Conservation (phyloP, 2,888 invertebrate species). For the Pyrgus malvae region DNA sequence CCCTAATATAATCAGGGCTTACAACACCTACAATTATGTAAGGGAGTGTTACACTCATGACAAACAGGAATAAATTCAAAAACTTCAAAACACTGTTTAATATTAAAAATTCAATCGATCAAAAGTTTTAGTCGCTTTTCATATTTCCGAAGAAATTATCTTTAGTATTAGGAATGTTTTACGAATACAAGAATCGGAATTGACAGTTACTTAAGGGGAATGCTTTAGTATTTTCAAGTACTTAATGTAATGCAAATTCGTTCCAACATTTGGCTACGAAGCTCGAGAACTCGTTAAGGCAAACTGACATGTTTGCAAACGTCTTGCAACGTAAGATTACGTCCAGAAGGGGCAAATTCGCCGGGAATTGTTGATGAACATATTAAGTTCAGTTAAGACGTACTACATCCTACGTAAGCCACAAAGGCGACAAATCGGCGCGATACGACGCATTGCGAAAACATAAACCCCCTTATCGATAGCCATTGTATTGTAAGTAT, state of each 20-base stretch:
- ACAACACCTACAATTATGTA: slow-evolving; percentile 41
- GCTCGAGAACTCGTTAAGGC: not conserved
- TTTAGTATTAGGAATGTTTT: not conserved
- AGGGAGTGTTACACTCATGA: slow-evolving; percentile 38
- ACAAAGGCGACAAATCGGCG: too few species aligned
- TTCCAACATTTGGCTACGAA: slow-evolving; percentile 9
- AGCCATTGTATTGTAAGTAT: too few species aligned
- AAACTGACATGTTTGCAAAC: slow-evolving; percentile 32
- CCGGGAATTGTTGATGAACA: too few species aligned
- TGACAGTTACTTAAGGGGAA: slow-evolving; percentile 40
- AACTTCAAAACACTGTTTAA: slow-evolving; percentile 27
- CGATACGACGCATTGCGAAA: too few species aligned
- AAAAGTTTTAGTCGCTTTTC: slow-evolving; percentile 22
- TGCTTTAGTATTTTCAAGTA: slow-evolving; percentile 12
- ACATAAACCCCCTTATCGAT: too few species aligned
- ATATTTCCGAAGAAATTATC: slow-evolving; percentile 15
- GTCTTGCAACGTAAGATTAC: slow-evolving; percentile 27
- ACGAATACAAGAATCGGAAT: slow-evolving; percentile 49
- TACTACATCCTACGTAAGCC: too few species aligned
- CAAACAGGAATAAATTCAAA: slow-evolving; percentile 33
- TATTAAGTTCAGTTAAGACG: too few species aligned
- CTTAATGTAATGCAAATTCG: slow-evolving; percentile 18
- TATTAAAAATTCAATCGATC: slow-evolving; percentile 33
- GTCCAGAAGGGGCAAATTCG: slow-evolving; percentile 16
- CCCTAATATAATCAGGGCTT: too few species aligned